These are phyloP conservation scores for Charaxes varanes DNA, from an alignment of 1,140 invertebrate genomes.

Conservation along the genomic window DNA sequence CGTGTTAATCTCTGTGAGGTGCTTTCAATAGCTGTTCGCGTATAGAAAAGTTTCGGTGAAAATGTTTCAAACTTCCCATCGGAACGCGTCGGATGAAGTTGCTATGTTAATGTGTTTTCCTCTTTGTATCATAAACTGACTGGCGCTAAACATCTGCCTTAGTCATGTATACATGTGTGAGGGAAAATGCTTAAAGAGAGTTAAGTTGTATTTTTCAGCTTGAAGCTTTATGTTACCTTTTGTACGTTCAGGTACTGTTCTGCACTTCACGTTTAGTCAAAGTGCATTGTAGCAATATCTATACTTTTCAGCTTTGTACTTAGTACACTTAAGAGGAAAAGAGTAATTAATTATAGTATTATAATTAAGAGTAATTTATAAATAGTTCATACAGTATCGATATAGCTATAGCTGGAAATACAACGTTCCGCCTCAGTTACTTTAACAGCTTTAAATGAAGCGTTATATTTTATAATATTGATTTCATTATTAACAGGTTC, in stretches of 20 bases:
- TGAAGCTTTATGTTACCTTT: too few relatives aligned
- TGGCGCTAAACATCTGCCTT: slow-evolving; percentile 43
- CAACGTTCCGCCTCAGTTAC: neutral
- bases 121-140: slow-evolving; percentile 59
- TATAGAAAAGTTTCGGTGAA: slow-evolving; percentile 69
- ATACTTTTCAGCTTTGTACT: too few relatives aligned
- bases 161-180: slow-evolving; percentile 4
- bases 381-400: too few relatives aligned
- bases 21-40: slow-evolving; percentile 68
- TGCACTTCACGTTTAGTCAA: too few relatives aligned
- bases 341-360: too few relatives aligned
- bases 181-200: slow-evolving; percentile 20
- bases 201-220: slow-evolving; percentile 14
- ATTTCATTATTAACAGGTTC: slow-evolving; percentile 6
- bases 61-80: slow-evolving; percentile 63
- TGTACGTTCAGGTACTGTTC: too few relatives aligned
- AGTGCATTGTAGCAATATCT: too few relatives aligned
- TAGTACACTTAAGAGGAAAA: too few relatives aligned
- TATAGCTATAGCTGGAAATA: neutral
- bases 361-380: too few relatives aligned
- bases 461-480: slow-evolving; percentile 4
- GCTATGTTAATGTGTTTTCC: slow-evolving; percentile 67
- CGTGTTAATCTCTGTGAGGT: slow-evolving; percentile 59
- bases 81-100: slow-evolving; percentile 48
- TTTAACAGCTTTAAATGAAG: slow-evolving; percentile 4